phyloP scores from a whole-genome alignment of 2,113 vertebrate species.

The Thamnophis sirtalis region DNA sequence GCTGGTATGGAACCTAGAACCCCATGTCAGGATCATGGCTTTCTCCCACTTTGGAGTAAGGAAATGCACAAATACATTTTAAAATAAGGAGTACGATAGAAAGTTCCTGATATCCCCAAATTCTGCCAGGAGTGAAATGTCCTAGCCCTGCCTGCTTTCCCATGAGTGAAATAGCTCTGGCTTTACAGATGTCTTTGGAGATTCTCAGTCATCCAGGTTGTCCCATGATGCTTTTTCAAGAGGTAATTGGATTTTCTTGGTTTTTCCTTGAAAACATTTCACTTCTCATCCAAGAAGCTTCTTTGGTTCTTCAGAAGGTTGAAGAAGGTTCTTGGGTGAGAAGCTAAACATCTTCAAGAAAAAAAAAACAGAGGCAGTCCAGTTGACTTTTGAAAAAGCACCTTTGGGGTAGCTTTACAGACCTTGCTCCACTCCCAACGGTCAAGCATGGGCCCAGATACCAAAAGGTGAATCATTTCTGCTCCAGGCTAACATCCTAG shows the following conservation, averaged over 20 bases:
- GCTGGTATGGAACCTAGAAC: background rate
- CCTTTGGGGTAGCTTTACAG: background rate
- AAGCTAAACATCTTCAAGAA: background rate
- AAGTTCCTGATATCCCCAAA: background rate
- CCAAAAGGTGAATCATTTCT: background rate
- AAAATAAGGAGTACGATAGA: background rate
- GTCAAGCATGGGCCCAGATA: background rate
- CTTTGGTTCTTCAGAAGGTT: background rate
- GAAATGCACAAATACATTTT: background rate
- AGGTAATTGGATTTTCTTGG: background rate
- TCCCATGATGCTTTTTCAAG: background rate
- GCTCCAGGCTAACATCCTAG: background rate
- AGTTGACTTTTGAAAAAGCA: background rate
- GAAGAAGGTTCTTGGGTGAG: background rate
- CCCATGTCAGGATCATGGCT: background rate
- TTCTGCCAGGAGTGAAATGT: background rate
- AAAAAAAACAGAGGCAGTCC: background rate
- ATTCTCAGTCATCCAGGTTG: background rate
- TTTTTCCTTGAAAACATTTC: background rate
- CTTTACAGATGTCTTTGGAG: background rate
- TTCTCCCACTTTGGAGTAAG: background rate
- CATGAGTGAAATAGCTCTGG: background rate
- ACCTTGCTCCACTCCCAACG: background rate
- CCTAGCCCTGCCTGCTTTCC: background rate
- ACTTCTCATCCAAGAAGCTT: background rate